A percentile compares a stretch with the other conserved stretches of the same genome.
phyloP scores from a whole-genome alignment of 1,140 invertebrate genomes.

The Nymphalis io region DNA sequence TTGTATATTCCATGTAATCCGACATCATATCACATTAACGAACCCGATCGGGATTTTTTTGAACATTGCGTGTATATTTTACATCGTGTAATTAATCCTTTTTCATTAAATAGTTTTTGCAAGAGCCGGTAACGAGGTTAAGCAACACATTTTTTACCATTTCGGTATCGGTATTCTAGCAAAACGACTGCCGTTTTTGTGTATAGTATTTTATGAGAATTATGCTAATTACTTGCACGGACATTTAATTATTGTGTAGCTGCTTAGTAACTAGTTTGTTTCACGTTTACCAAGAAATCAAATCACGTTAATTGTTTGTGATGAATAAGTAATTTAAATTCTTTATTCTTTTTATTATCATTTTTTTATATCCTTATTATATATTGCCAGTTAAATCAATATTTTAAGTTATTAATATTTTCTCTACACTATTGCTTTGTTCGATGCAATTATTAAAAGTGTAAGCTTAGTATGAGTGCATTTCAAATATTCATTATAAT shows the following conservation, averaged over 20 bases:
- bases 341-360: background rate
- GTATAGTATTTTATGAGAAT: conserved; percentile 10
- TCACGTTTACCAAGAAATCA: conserved; percentile 2
- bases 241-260: conserved; percentile 5
- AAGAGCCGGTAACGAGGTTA: conserved; percentile 17
- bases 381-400: no score
- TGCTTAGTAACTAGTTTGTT: conserved; percentile 5
- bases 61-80: conserved; percentile 27
- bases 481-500: no score
- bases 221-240: conserved; percentile 5
- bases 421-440: no score
- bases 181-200: conserved; percentile 18
- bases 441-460: no score
- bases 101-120: conserved; percentile 17
- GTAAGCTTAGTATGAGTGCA: no score
- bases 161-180: conserved; percentile 14
- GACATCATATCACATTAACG: conserved; percentile 17
- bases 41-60: conserved; percentile 20
- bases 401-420: no score
- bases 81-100: conserved; percentile 25
- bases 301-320: background rate
- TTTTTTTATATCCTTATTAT: background rate
- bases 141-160: conserved; percentile 25
- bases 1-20: conserved; percentile 16
- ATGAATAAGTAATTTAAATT: conserved; percentile 9